These are phyloP conservation scores for Caenorhabditis macrosperma DNA, from an alignment of 2,888 invertebrate species.

Conservation along the genomic window DNA sequence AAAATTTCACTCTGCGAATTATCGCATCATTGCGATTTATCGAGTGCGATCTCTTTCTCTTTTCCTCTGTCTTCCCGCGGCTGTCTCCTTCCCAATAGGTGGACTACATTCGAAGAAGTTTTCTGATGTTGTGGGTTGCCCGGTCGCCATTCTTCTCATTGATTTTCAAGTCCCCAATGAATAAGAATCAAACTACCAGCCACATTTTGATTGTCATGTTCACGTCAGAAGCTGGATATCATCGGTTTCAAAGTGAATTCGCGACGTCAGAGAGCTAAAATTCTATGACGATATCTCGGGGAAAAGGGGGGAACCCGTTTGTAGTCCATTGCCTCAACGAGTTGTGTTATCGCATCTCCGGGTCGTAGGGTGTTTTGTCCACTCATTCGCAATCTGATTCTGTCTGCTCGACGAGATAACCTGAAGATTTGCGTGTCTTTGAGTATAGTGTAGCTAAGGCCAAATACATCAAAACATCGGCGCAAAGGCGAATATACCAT, in stretches of 20 bases:
- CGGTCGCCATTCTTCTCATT: constrained; percentile 1
- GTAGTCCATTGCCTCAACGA: constrained; percentile 22
- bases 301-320: constrained; percentile 40
- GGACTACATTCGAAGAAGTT: constrained; percentile 19
- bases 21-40: constrained; percentile 35
- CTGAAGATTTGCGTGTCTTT: not conserved
- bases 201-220: not conserved
- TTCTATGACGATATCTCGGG: constrained; percentile 23
- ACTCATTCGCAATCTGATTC: constrained; percentile 18
- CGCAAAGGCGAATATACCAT: not conserved
- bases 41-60: constrained; percentile 38
- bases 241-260: constrained; percentile 33
- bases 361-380: constrained; percentile 20
- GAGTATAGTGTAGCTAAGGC: not conserved
- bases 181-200: constrained; percentile 28
- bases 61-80: constrained; percentile 19
- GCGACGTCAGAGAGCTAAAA: constrained; percentile 44
- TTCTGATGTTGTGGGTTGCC: constrained; percentile 1
- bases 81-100: constrained; percentile 14
- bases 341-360: constrained; percentile 37
- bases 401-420: not conserved
- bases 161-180: constrained; percentile 11
- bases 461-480: not conserved
- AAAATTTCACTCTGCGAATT: constrained; percentile 1
- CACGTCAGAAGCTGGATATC: constrained; percentile 17